These are phyloP conservation scores for Dendrophyllia cribrosa DNA, from an alignment of 64 coral and sea anemone species.

Conservation along the genomic window DNA sequence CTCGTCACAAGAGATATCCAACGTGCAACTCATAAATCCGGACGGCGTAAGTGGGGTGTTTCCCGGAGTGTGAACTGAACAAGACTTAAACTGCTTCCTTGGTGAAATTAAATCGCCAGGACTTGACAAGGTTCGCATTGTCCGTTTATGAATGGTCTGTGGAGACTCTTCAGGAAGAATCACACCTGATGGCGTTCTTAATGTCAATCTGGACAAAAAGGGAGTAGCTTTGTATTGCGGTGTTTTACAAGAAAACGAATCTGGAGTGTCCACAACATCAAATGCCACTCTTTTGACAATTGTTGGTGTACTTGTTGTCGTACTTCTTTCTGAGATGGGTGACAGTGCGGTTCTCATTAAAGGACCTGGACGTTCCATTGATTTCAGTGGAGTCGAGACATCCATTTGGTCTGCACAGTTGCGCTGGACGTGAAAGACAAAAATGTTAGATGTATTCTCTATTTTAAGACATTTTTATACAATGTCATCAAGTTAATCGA, in stretches of 20 bases:
- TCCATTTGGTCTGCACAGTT: neutral
- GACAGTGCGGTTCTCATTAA: slow-evolving; percentile 24
- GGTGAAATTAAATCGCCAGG: neutral
- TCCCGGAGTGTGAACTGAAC: neutral
- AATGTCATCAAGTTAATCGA: too few species aligned
- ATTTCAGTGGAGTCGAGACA: slow-evolving; percentile 33
- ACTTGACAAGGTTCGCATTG: neutral
- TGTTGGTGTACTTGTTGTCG: slow-evolving; percentile 2
- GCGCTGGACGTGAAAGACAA: neutral
- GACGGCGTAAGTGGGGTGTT: neutral
- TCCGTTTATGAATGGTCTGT: neutral
- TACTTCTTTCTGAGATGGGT: slow-evolving; percentile 31
- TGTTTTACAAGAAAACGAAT: neutral
- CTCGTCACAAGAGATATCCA: neutral
- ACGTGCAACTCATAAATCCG: neutral
- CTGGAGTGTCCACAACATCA: slow-evolving; percentile 10
- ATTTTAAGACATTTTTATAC: too few species aligned
- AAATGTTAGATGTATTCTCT: too few species aligned
- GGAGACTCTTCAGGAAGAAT: slow-evolving; percentile 20
- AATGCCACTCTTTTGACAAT: slow-evolving; percentile 44
- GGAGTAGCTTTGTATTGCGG: neutral
- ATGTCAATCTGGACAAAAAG: neutral
- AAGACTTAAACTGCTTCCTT: neutral
- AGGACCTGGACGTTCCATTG: slow-evolving; percentile 7
- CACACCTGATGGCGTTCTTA: slow-evolving; percentile 56